phyloP scores from a whole-genome alignment of 2,113 vertebrate genomes.

The Tylochromis polylepis region DNA sequence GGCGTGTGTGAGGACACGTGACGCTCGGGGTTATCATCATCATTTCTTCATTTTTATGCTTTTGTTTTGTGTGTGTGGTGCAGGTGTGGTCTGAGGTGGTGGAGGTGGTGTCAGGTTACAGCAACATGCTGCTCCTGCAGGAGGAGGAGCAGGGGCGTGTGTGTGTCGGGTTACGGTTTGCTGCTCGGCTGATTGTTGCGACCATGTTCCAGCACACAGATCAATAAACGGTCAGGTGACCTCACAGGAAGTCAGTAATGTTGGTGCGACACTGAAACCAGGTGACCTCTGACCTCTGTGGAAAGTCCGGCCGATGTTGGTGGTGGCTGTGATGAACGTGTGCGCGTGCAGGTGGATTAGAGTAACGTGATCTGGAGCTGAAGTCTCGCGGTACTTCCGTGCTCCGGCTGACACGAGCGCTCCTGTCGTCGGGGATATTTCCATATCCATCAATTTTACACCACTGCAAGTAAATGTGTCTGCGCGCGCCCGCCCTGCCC shows the following conservation, averaged over 20 bases:
- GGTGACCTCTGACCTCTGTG: not conserved
- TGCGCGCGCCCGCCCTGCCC: not conserved
- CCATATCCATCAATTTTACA: conserved; percentile 35
- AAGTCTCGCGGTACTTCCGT: not conserved
- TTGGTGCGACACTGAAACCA: not conserved
- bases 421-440: conserved; percentile 27
- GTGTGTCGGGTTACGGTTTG: not conserved
- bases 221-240: not conserved
- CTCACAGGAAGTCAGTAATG: not conserved
- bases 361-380: not conserved
- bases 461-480: not conserved
- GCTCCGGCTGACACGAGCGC: not conserved
- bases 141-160: not conserved
- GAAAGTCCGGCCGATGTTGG: not conserved
- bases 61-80: not conserved
- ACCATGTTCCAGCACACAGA: not conserved
- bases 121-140: not conserved
- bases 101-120: not conserved
- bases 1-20: not conserved
- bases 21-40: not conserved
- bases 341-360: not conserved
- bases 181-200: not conserved
- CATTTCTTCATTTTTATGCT: not conserved
- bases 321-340: not conserved
- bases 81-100: not conserved